These are phyloP conservation scores for Serinus canaria DNA, from an alignment of 2,113 vertebrate species.

Conservation along the genomic window DNA sequence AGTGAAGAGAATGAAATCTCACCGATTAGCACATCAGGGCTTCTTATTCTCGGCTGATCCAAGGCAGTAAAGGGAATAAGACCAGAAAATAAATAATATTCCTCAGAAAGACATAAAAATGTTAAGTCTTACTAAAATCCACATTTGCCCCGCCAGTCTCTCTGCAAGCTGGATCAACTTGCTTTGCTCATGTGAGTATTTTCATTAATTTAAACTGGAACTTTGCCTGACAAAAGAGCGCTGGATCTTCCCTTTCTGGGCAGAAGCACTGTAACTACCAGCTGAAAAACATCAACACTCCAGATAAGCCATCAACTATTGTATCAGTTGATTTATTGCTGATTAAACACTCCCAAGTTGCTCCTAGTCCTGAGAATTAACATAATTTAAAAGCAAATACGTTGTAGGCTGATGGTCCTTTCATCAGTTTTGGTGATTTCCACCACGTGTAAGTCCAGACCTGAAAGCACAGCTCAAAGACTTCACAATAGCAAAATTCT, in stretches of 20 bases:
- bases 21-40: neutral
- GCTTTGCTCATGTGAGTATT: neutral
- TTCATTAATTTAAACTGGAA: conserved; percentile 26
- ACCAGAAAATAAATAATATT: conserved; percentile 42
- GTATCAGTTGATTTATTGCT: neutral
- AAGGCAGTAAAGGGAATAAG: conserved; percentile 50
- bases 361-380: neutral
- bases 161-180: neutral
- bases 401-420: neutral
- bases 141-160: neutral
- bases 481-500: neutral
- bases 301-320: conserved; percentile 36
- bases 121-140: neutral
- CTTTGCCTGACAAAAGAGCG: neutral
- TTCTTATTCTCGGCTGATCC: conserved; percentile 15
- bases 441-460: neutral
- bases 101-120: conserved; percentile 37
- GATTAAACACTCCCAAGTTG: conserved; percentile 30
- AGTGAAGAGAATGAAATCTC: conserved; percentile 48
- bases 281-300: conserved; percentile 48
- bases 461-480: neutral
- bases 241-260: conserved; percentile 8
- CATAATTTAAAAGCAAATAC: neutral
- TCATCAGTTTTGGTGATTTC: neutral
- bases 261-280: conserved; percentile 16